Base-by-base conservation (phyloP, 2,888 invertebrate genomes). In the Lasioglossum morio region DNA sequence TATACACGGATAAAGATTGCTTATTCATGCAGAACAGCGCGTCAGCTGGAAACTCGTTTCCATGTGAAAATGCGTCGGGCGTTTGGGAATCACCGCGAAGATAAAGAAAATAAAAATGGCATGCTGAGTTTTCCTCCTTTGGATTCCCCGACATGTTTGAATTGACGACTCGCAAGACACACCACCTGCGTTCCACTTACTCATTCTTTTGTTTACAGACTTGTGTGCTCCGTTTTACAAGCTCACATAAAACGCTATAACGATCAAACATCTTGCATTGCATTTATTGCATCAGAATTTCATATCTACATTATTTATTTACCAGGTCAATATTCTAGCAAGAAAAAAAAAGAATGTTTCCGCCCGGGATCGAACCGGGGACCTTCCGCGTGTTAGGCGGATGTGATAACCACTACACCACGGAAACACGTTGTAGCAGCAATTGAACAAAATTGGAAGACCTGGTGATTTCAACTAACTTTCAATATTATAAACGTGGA, bases 381-480 rank as follows among this genome's bases (percentile, higher is more conserved):
- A 96, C 97, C 97, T 97, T 97, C 97, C 97, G 97, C 97, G 97
- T 97, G 97, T 97, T 97, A 97, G 97, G 97, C 97, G 97, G 97
- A 97, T 97, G 97, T 97, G 97, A 97, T 97, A 97, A 97, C 97
- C 97, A 97, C 97, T 98, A 97, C 97, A 97, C 97, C 97, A 97
- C 97, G 97, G 97, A 97, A 97, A 97, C 97, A 1, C 0, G 3
- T 80, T 23, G 0, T 1, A 10, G 0, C 16, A n/a, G 0, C 0
- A 34, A 34, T 3, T 27, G 27, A 16, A 53, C 40, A 63, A 60
- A 48, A 40, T 30, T 37, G 4, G 2, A 37, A 23, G 23, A 69
- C 10, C 1, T 37, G 2, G 23, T 37, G 23, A 19, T 34, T 23
- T 69, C 37, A 10, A 69, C 4, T 37, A 0, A 37, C 8, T 69